Evolutionary conservation across 2,113 vertebrate genomes (phyloP).

Genomic region (Hydrolagus affinis): DNA sequence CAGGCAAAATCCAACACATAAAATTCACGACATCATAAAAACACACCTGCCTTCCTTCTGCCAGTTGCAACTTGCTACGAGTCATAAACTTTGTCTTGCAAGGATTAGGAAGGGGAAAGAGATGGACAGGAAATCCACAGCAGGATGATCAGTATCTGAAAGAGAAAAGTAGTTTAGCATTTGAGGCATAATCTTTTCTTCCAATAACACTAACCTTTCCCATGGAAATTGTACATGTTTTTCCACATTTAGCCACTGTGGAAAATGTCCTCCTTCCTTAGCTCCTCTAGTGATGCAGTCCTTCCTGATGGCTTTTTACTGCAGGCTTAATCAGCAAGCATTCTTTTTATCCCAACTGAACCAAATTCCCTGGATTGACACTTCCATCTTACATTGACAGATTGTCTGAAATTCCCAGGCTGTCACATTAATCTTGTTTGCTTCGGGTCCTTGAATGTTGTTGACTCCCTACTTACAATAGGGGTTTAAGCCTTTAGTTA

Average conservation of each 20-base stretch:
- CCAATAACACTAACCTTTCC: neutral
- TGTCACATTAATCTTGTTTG: neutral
- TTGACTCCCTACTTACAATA: neutral
- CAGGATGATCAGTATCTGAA: too few relatives aligned
- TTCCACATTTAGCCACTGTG: neutral
- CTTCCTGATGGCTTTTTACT: neutral
- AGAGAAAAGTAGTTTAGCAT: too few relatives aligned
- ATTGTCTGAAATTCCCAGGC: neutral
- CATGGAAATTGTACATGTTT: neutral
- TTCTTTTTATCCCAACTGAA: neutral
- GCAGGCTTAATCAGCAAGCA: neutral
- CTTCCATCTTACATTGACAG: neutral
- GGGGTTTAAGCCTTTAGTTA: neutral
- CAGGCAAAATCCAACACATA: neutral
- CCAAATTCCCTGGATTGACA: neutral
- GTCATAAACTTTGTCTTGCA: neutral
- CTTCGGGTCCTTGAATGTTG: neutral
- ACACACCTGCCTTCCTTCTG: neutral
- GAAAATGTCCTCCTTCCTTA: neutral
- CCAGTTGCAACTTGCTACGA: neutral
- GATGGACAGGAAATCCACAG: too few relatives aligned
- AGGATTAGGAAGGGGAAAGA: neutral
- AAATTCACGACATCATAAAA: neutral
- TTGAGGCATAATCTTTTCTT: too few relatives aligned
- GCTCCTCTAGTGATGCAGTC: neutral